Evolutionary conservation across 2,888 invertebrate species (phyloP).

Genomic region (Andrena flavipes): DNA sequence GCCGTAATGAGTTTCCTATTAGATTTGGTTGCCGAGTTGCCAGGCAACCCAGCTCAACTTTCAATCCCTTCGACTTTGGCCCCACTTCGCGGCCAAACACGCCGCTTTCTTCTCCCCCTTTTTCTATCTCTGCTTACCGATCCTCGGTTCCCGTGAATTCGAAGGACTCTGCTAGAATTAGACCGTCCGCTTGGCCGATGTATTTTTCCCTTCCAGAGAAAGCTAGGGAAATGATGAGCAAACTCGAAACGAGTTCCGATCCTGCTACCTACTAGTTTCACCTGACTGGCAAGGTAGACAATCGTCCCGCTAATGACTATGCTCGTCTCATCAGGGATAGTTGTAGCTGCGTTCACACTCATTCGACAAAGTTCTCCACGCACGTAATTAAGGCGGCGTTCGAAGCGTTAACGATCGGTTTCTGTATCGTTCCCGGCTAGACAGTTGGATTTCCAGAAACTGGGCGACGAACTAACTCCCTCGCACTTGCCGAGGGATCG

Average conservation of each 20-base stretch:
- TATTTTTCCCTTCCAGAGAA: no score
- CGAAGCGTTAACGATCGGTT: conserved; percentile 58
- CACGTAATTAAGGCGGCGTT: conserved; percentile 61
- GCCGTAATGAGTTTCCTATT: conserved; percentile 84
- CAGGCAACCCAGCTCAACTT: conserved; percentile 77
- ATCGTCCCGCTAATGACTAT: conserved; percentile 40
- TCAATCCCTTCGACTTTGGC: conserved; percentile 68
- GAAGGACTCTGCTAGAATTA: no score
- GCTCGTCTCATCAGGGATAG: conserved; percentile 18
- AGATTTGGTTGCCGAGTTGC: conserved; percentile 81
- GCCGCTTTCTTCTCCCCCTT: conserved; percentile 35
- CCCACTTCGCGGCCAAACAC: conserved; percentile 24
- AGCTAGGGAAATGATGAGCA: no score
- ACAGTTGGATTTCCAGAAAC: conserved; percentile 45
- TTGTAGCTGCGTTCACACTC: conserved; percentile 26
- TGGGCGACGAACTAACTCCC: conserved; percentile 57
- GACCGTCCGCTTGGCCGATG: no score
- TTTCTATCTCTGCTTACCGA: conserved; percentile 9
- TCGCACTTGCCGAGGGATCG: conserved; percentile 45
- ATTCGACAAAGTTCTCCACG: conserved; percentile 46
- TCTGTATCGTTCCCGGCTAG: conserved; percentile 22
- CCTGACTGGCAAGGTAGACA: conserved; percentile 16
- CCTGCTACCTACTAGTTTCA: conserved; percentile 7
- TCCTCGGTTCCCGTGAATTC: background rate
- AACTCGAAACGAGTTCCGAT: no score